phyloP scores from a whole-genome alignment of 2,113 vertebrate species.

The Panurus biarmicus region DNA sequence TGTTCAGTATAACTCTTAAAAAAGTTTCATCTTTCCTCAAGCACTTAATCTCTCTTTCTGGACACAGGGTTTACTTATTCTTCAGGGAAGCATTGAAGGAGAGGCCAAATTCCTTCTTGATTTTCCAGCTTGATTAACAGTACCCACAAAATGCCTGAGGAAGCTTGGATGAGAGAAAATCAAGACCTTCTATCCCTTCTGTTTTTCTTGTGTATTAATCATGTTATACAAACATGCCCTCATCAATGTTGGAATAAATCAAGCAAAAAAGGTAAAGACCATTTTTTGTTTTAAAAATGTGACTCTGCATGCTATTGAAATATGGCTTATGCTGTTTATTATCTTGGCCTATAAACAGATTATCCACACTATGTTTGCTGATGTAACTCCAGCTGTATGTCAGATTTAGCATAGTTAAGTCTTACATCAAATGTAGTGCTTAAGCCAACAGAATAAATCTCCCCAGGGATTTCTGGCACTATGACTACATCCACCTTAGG shows the following conservation, averaged over 20 bases:
- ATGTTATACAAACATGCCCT: not conserved
- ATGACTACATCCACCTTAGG: not conserved
- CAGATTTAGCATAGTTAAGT: not conserved
- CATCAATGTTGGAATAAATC: not conserved
- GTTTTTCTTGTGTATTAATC: not conserved
- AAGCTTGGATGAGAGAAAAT: not conserved
- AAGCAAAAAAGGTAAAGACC: not conserved
- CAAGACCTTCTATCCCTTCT: not conserved
- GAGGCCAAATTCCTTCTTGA: not conserved
- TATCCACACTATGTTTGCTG: not conserved
- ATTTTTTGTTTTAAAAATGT: not conserved
- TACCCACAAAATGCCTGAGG: not conserved
- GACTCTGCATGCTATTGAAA: not conserved
- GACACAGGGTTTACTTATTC: not conserved
- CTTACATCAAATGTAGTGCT: not conserved
- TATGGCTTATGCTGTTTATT: not conserved
- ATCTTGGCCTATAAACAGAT: not conserved
- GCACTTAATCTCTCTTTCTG: not conserved
- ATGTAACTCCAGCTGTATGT: not conserved
- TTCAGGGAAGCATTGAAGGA: not conserved
- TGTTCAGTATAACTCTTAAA: not conserved
- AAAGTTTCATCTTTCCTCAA: not conserved
- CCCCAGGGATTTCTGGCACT: not conserved
- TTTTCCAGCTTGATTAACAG: conserved; percentile 1
- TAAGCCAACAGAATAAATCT: not conserved